These are phyloP conservation scores for Augochlora pura DNA, from an alignment of 1,140 invertebrate species.

Conservation along the genomic window DNA sequence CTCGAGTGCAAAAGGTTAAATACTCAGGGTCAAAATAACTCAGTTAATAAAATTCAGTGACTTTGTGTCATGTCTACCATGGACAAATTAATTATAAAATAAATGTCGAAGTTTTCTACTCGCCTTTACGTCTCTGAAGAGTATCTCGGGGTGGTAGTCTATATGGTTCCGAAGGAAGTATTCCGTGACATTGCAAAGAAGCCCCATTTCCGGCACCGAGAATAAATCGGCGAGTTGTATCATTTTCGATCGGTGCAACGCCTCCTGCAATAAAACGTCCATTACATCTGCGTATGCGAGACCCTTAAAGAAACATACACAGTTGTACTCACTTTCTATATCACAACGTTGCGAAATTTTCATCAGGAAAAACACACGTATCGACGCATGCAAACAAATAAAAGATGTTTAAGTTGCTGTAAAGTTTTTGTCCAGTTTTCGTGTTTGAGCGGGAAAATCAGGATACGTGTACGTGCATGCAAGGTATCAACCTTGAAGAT, in stretches of 20 bases:
- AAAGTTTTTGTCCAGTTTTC: neutral
- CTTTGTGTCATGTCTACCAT: too few relatives aligned
- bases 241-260: constrained; percentile 86
- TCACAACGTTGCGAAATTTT: constrained; percentile 53
- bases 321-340: constrained; percentile 66
- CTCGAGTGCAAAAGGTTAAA: too few relatives aligned
- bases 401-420: constrained; percentile 33
- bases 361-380: constrained; percentile 60
- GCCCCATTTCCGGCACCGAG: constrained; percentile 96
- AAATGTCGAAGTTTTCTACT: constrained; percentile 12
- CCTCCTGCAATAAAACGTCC: constrained; percentile 63
- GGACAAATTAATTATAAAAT: too few relatives aligned
- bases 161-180: constrained; percentile 95
- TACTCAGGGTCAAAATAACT: too few relatives aligned
- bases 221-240: constrained; percentile 98
- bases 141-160: constrained; percentile 96
- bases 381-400: constrained; percentile 67
- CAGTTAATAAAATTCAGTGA: too few relatives aligned
- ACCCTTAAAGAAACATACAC: neutral
- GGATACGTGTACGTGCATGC: neutral
- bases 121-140: constrained; percentile 97
- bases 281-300: neutral
- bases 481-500: neutral
- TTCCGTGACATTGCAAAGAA: constrained; percentile 95
- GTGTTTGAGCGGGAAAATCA: neutral